phyloP scores from a whole-genome alignment of 2,888 invertebrate genomes.

The Lithophane socia region DNA sequence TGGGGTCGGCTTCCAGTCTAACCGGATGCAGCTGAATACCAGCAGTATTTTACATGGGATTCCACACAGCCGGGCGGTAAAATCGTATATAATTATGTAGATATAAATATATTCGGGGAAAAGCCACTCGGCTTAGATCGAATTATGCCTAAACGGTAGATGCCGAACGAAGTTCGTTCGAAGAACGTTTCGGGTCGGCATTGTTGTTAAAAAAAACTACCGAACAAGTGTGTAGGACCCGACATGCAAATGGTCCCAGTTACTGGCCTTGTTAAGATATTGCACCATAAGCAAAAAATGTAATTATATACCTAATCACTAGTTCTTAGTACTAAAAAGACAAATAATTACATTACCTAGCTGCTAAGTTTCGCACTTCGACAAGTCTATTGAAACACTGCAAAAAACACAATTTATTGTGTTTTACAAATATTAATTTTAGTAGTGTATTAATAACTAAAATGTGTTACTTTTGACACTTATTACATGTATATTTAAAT shows the following conservation, averaged over 20 bases:
- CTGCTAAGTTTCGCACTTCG: slow-evolving; percentile 45
- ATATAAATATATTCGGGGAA: too few relatives aligned
- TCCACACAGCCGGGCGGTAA: too few relatives aligned
- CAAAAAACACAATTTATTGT: neutral
- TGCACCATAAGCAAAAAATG: neutral
- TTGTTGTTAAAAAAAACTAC: too few relatives aligned
- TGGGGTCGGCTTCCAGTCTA: too few relatives aligned
- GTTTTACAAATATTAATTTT: slow-evolving; percentile 16
- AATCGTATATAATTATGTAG: too few relatives aligned
- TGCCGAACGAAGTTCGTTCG: too few relatives aligned
- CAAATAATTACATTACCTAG: slow-evolving; percentile 39
- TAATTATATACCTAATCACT: neutral
- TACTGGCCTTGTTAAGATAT: too few relatives aligned
- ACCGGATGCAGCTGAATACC: too few relatives aligned
- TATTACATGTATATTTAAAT: neutral
- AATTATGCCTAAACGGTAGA: neutral
- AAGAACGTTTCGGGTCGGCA: too few relatives aligned
- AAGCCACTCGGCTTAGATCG: too few relatives aligned
- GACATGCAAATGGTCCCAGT: neutral
- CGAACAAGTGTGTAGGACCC: neutral
- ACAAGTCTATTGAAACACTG: slow-evolving; percentile 19
- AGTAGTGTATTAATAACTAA: neutral
- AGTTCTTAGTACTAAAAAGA: neutral
- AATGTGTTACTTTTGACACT: slow-evolving; percentile 26
- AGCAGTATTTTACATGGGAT: too few relatives aligned